Evolutionary conservation across 1,140 invertebrate species (phyloP).

Genomic region (Drosophila hydei): DNA sequence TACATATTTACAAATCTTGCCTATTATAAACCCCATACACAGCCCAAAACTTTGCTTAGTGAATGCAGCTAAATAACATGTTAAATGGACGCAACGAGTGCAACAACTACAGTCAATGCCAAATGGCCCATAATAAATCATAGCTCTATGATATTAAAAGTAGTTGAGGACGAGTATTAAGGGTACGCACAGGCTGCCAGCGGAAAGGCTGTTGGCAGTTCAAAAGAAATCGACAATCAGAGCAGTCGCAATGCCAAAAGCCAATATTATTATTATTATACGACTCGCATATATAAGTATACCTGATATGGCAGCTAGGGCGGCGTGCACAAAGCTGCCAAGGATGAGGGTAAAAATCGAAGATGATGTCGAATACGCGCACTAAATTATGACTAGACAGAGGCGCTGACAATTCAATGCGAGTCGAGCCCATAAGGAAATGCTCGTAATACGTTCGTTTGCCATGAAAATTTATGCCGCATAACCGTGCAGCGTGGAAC

Average conservation of each 20-base stretch:
- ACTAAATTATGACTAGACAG: slow-evolving; percentile 74
- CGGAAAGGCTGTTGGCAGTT: slow-evolving; percentile 49
- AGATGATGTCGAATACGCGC: slow-evolving; percentile 42
- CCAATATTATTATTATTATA: slow-evolving; percentile 32
- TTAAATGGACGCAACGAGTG: slow-evolving; percentile 17
- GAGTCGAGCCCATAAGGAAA: slow-evolving; percentile 51
- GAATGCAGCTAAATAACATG: slow-evolving; percentile 13
- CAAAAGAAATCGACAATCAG: slow-evolving; percentile 67
- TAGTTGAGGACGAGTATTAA: background rate
- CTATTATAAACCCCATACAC: too few species aligned
- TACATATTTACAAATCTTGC: too few species aligned
- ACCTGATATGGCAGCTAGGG: slow-evolving; percentile 45
- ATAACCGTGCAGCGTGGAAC: slow-evolving; percentile 9
- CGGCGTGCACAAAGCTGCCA: slow-evolving; percentile 17
- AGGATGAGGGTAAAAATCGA: slow-evolving; percentile 36
- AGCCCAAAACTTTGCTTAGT: background rate
- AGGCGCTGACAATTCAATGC: slow-evolving; percentile 78
- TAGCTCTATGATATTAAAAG: slow-evolving; percentile 41
- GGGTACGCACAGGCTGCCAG: slow-evolving; percentile 31
- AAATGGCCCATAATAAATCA: slow-evolving; percentile 48
- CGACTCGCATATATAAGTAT: slow-evolving; percentile 13
- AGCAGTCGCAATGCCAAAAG: slow-evolving; percentile 48
- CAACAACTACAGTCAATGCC: slow-evolving; percentile 23
- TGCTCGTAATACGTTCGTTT: slow-evolving; percentile 30
- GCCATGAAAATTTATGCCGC: slow-evolving; percentile 72